These are phyloP conservation scores for Calonectris borealis DNA, from an alignment of 2,113 vertebrate species.

Conservation along the genomic window DNA sequence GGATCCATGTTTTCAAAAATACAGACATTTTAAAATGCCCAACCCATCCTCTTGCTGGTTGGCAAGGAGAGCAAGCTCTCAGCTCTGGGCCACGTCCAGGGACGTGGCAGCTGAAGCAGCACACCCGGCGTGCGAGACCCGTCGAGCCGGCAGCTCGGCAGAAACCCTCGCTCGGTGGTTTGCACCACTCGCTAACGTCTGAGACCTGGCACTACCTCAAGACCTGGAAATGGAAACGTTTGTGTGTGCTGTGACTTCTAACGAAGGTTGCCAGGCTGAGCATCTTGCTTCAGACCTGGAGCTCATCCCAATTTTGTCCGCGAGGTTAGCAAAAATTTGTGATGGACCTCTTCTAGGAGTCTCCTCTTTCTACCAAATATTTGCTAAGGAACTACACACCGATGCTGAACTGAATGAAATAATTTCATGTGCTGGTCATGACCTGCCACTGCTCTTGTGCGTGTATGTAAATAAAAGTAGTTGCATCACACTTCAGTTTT, in stretches of 20 bases:
- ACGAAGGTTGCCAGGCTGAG: not conserved
- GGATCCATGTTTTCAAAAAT: rapidly evolving
- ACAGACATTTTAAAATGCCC: not conserved
- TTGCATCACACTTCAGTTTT: not conserved
- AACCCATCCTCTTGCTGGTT: not conserved
- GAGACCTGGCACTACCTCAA: not conserved
- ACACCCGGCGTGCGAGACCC: rapidly evolving
- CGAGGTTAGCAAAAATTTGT: not conserved
- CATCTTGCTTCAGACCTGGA: not conserved
- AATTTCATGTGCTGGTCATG: not conserved
- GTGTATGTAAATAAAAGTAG: not conserved
- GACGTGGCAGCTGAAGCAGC: not conserved
- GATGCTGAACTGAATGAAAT: not conserved
- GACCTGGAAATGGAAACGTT: not conserved
- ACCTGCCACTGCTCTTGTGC: not conserved
- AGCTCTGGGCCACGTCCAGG: not conserved
- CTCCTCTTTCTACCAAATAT: not conserved
- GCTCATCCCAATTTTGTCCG: not conserved
- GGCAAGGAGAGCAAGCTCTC: not conserved
- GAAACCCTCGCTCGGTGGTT: not conserved
- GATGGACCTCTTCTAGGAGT: not conserved
- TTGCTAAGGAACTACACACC: not conserved
- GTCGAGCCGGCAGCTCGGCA: rapidly evolving
- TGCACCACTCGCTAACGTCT: not conserved
- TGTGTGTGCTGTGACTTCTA: not conserved